Conservation (phyloP, 1,140 invertebrate species). For the Rhopalosiphum maidis region DNA sequence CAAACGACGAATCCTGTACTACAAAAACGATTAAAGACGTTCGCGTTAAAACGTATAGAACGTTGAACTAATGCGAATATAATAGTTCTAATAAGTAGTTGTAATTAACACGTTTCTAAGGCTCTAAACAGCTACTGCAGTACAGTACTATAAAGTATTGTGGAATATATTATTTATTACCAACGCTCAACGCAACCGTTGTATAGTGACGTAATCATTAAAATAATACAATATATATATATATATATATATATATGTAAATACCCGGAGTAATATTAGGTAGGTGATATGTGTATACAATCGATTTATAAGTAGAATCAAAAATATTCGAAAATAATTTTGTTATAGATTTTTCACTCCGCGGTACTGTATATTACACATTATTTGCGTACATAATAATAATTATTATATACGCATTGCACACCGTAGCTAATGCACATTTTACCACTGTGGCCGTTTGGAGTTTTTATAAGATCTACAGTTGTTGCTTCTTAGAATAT, state of each 20-base stretch:
- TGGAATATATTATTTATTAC: background rate
- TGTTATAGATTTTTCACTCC: background rate
- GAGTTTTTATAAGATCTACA: background rate
- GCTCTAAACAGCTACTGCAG: background rate
- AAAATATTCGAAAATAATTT: background rate
- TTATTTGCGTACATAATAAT: background rate
- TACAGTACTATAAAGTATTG: background rate
- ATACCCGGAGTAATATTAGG: background rate
- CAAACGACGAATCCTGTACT: background rate
- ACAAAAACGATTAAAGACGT: background rate
- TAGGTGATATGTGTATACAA: background rate
- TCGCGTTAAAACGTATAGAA: background rate
- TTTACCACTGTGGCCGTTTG: background rate
- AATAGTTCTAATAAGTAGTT: background rate
- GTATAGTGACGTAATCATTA: background rate
- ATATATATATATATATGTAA: background rate
- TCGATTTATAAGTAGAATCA: background rate
- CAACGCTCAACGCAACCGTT: background rate
- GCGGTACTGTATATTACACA: background rate
- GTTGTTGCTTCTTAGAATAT: background rate
- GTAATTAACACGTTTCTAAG: background rate
- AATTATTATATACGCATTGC: background rate
- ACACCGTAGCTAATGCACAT: background rate
- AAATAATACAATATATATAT: background rate
- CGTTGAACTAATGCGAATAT: background rate